phyloP scores from a whole-genome alignment of 2,888 invertebrate genomes.

The Microctonus brassicae region DNA sequence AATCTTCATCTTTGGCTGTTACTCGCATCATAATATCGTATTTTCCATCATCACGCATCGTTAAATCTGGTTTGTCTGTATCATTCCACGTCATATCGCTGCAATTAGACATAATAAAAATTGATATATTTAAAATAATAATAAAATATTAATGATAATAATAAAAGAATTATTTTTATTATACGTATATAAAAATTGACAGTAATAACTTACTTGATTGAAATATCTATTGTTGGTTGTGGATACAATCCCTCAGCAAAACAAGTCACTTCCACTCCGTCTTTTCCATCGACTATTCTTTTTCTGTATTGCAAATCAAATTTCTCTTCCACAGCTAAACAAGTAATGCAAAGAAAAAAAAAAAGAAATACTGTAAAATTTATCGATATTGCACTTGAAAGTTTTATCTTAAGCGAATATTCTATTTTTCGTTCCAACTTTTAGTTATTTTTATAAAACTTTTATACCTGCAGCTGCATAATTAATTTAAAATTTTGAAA shows the following conservation, averaged over 20 bases:
- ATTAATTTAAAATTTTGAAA: no score
- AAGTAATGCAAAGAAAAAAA: constrained; percentile 27
- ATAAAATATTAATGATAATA: not conserved
- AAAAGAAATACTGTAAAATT: no score
- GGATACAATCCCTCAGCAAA: constrained; percentile 63
- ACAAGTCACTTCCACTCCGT: constrained; percentile 62
- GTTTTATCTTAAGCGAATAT: not conserved
- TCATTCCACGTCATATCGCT: constrained; percentile 53
- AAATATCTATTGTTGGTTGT: constrained; percentile 63
- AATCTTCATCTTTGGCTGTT: constrained; percentile 56
- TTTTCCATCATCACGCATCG: constrained; percentile 54
- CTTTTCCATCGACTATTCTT: constrained; percentile 54
- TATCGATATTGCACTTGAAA: no score
- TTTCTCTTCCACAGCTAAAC: constrained; percentile 63
- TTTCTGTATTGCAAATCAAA: constrained; percentile 60
- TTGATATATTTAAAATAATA: not conserved
- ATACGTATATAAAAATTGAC: not conserved
- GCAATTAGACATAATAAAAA: constrained; percentile 36
- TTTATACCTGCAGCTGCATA: no score
- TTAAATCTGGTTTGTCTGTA: constrained; percentile 53
- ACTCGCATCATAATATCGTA: constrained; percentile 62
- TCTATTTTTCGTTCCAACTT: not conserved
- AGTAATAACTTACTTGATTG: constrained; percentile 61
- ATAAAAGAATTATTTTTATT: constrained; percentile 6
- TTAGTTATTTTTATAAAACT: no score